phyloP scores from a whole-genome alignment of 2,797 vertebrate species.

The Silurus lanzhouensis region DNA sequence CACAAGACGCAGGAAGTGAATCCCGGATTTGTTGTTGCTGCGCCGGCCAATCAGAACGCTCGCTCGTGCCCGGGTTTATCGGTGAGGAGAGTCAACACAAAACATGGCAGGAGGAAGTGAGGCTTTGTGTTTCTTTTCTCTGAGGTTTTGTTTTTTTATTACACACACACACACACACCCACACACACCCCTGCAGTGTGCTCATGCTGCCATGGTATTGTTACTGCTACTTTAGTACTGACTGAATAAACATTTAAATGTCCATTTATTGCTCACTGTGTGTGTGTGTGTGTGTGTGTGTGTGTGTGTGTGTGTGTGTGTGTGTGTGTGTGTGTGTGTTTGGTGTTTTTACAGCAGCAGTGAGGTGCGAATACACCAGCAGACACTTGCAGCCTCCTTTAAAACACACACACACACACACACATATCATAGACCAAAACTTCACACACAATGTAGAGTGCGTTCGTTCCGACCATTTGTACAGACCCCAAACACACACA shows the following conservation, averaged over 20 bases:
- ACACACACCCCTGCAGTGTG: conserved; percentile 12
- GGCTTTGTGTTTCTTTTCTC: background rate
- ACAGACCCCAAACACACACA: conserved; percentile 9
- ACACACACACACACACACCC: conserved; percentile 60
- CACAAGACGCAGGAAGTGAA: background rate
- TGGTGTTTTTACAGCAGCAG: background rate
- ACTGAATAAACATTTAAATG: conserved; percentile 3
- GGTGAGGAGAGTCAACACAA: background rate
- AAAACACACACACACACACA: background rate
- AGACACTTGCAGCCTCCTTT: background rate
- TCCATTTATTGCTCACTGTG: background rate
- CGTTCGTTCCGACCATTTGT: background rate
- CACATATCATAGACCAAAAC: background rate
- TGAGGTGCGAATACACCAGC: background rate
- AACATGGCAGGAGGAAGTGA: background rate
- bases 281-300: background rate
- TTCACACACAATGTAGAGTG: background rate
- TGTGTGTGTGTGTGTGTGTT: background rate
- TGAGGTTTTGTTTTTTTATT: background rate
- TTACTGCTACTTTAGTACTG: background rate
- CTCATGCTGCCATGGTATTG: background rate
- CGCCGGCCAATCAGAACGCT: background rate
- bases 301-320: conserved; percentile 3
- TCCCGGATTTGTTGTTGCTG: background rate
- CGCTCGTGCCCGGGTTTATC: background rate